A percentile compares a stretch with the other conserved stretches of the same genome.
These are phyloP conservation scores for Apamea crenata DNA, from an alignment of 2,888 invertebrate species.

Conservation along the genomic window DNA sequence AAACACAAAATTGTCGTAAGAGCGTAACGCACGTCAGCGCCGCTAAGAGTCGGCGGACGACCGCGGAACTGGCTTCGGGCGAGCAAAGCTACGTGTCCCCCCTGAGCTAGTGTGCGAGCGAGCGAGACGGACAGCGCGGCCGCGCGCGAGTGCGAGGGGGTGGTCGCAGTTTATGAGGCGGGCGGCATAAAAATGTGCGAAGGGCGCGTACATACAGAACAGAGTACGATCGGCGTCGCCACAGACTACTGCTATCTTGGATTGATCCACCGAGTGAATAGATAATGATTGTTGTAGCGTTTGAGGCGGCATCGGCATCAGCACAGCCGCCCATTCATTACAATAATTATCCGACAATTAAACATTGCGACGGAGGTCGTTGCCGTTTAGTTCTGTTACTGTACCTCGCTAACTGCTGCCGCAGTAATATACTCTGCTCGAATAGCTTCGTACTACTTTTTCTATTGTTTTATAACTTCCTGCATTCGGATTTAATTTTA, in stretches of 20 bases:
- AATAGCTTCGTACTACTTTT: conserved; percentile 54
- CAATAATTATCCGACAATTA: conserved; percentile 84
- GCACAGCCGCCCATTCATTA: conserved; percentile 82
- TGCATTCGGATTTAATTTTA: conserved; percentile 45
- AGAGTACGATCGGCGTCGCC: conserved; percentile 74
- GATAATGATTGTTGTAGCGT: conserved; percentile 80
- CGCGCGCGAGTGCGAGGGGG: conserved; percentile 67
- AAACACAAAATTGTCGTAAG: conserved; percentile 80
- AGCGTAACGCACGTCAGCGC: conserved; percentile 88
- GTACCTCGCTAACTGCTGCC: conserved; percentile 57
- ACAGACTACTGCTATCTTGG: conserved; percentile 75
- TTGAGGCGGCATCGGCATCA: conserved; percentile 77
- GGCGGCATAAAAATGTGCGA: conserved; percentile 84
- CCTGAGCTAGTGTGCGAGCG: conserved; percentile 76
- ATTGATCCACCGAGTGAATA: conserved; percentile 84
- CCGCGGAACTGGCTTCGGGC: conserved; percentile 83
- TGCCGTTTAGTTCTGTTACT: conserved; percentile 73
- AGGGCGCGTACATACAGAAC: conserved; percentile 78
- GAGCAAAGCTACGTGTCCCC: conserved; percentile 86
- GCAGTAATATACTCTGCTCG: conserved; percentile 45
- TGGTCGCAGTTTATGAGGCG: conserved; percentile 75
- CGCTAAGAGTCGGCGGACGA: conserved; percentile 88
- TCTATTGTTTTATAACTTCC: conserved; percentile 64
- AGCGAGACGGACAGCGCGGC: conserved; percentile 72
- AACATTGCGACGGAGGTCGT: conserved; percentile 80